Base-by-base conservation (phyloP, 2,888 invertebrate genomes). In the Rosalia funebris region DNA sequence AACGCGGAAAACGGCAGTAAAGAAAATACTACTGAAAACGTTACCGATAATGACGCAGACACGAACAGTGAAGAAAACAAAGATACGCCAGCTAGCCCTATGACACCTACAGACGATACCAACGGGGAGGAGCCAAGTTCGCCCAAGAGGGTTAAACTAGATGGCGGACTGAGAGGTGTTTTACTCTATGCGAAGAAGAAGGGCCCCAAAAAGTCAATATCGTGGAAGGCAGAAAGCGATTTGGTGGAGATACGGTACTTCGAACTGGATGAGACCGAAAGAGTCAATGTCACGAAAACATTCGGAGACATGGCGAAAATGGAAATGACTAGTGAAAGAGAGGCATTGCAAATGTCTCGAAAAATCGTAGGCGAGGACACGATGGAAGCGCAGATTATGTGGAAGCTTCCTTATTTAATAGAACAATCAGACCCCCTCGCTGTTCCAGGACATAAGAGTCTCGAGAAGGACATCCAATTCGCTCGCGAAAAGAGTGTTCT, bases 191-290 rank as follows among this genome's bases (percentile, higher is more conserved):
- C 91, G 62, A 90, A 92, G 71, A 87, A 87, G 68, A 90, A 88
- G 78, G 92, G 91, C 1, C 91, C 90, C 1, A 95, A 92, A 77
- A 92, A 92, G 79, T 87, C 88, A 70, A 77, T 82, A 16, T 73
- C 89, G 75, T 96, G 95, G 91, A 91, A 91, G 75, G 86, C 90
- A 1, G 95, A 95, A 60, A 82, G 86, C 3, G 88, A 91, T 68
- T 83, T 98, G 25, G 92, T 92, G 72, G 89, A 92, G 74, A 85
- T 95, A 57, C 89, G 91, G 73, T 96, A 89, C 82, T 98, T 98
- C 81, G 97, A 97, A 80, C 83, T 97, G 69, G 97, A 98, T 81
- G 97, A 96, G 82, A 96, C 92, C 11, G 98, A 98, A 82, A 87
- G 98, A 76, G 94, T 96, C 1, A 98, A 98, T 82, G 97, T 98